A percentile compares a stretch with the other conserved stretches of the same genome.
phyloP scores from a whole-genome alignment of 2,113 vertebrate genomes.

The Zootoca vivipara region DNA sequence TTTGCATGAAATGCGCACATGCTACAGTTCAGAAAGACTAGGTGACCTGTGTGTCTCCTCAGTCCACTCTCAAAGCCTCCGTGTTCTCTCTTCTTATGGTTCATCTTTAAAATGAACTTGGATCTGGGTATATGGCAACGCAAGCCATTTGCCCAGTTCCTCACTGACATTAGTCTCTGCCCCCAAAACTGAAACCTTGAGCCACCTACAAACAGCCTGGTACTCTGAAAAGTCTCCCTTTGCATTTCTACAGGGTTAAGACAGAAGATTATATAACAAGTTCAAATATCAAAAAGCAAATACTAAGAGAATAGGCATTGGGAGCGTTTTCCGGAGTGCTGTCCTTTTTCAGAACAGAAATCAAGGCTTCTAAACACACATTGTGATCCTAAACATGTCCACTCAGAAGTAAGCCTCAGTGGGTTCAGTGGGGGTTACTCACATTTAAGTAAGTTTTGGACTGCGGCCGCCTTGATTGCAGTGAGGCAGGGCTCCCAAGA shows the following conservation, averaged over 20 bases:
- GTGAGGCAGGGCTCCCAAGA: background rate
- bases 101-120: too few species aligned
- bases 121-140: too few species aligned
- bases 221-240: background rate
- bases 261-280: background rate
- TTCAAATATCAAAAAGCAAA: background rate
- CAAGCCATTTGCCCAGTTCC: background rate
- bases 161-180: background rate
- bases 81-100: background rate
- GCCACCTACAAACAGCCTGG: background rate
- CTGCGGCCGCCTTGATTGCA: background rate
- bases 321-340: too few species aligned
- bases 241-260: background rate
- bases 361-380: background rate
- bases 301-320: background rate
- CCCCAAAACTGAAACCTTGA: background rate
- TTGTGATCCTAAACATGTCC: background rate
- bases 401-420: background rate
- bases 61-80: too few species aligned
- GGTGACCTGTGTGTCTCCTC: too few species aligned
- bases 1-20: too few species aligned
- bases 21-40: too few species aligned
- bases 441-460: background rate
- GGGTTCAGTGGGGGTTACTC: too few species aligned
- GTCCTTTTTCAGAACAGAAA: too few species aligned